These are phyloP conservation scores for Ooceraea biroi DNA, from an alignment of 1,140 invertebrate species.

Conservation along the genomic window DNA sequence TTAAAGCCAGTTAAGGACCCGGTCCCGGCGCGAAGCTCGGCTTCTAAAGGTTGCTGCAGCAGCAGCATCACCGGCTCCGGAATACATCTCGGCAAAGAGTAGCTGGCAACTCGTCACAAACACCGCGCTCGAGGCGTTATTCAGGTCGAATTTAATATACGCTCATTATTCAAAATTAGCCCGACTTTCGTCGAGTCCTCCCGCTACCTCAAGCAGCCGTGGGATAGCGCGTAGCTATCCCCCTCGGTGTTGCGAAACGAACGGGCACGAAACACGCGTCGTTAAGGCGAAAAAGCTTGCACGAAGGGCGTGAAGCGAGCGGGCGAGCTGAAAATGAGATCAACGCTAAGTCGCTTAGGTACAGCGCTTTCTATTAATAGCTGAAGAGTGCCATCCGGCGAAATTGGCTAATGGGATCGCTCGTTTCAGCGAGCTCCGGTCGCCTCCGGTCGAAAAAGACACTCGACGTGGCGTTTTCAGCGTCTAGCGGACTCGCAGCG, in stretches of 20 bases:
- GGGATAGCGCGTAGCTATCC: constrained; percentile 7
- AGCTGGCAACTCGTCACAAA: constrained; percentile 73
- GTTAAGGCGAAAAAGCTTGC: constrained; percentile 48
- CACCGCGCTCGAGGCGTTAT: constrained; percentile 64
- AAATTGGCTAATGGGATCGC: constrained; percentile 20
- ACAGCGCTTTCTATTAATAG: constrained; percentile 40
- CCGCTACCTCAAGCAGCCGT: constrained; percentile 32
- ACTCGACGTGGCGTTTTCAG: not conserved
- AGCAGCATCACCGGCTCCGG: constrained; percentile 18
- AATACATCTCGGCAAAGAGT: constrained; percentile 69
- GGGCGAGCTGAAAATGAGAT: constrained; percentile 20
- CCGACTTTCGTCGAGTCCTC: constrained; percentile 53
- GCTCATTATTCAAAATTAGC: constrained; percentile 78
- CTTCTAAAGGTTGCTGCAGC: constrained; percentile 65
- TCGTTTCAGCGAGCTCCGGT: not conserved
- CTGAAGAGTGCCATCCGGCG: constrained; percentile 10
- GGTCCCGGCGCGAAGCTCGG: constrained; percentile 36
- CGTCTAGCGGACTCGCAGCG: not conserved
- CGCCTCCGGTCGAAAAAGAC: constrained; percentile 7
- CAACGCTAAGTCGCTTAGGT: constrained; percentile 35
- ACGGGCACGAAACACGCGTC: constrained; percentile 43
- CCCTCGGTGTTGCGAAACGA: constrained; percentile 30
- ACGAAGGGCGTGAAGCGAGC: constrained; percentile 2
- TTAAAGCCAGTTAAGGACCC: constrained; percentile 77
- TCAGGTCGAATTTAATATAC: constrained; percentile 76